These are phyloP conservation scores for Clitarchus hookeri DNA, from an alignment of 2,888 invertebrate species.

Conservation along the genomic window DNA sequence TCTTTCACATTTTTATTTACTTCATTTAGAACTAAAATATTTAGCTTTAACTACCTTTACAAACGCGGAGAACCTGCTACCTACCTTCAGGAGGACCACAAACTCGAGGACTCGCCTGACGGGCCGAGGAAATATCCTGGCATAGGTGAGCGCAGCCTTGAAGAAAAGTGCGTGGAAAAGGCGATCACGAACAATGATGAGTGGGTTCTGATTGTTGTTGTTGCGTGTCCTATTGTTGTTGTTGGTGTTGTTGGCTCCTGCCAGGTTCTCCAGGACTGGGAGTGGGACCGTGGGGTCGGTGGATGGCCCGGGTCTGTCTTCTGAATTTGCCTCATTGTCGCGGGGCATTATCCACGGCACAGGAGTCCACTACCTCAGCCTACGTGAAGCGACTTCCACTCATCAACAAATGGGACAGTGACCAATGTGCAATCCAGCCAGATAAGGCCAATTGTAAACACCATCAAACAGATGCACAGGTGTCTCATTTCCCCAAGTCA, in stretches of 20 bases:
- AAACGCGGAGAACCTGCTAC: conserved; percentile 19
- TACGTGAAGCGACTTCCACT: conserved; percentile 30
- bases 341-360: conserved; percentile 34
- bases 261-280: conserved; percentile 31
- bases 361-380: conserved; percentile 25
- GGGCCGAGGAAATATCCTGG: conserved; percentile 84
- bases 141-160: conserved; percentile 89
- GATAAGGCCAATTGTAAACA: conserved; percentile 24
- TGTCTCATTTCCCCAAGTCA: conserved; percentile 33
- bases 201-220: conserved; percentile 68
- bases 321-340: conserved; percentile 30
- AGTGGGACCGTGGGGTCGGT: conserved; percentile 29
- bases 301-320: conserved; percentile 21
- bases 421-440: conserved; percentile 27
- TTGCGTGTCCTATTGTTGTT: conserved; percentile 48
- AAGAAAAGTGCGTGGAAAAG: conserved; percentile 95
- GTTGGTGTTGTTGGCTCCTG: conserved; percentile 43
- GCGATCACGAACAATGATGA: conserved; percentile 86
- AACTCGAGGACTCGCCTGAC: conserved; percentile 83
- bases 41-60: no score
- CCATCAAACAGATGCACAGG: conserved; percentile 23
- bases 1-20: no score
- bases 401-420: conserved; percentile 23
- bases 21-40: no score
- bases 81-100: conserved; percentile 76